Evolutionary conservation across 2,888 invertebrate genomes (phyloP).

Genomic region (Strigamia maritima): DNA sequence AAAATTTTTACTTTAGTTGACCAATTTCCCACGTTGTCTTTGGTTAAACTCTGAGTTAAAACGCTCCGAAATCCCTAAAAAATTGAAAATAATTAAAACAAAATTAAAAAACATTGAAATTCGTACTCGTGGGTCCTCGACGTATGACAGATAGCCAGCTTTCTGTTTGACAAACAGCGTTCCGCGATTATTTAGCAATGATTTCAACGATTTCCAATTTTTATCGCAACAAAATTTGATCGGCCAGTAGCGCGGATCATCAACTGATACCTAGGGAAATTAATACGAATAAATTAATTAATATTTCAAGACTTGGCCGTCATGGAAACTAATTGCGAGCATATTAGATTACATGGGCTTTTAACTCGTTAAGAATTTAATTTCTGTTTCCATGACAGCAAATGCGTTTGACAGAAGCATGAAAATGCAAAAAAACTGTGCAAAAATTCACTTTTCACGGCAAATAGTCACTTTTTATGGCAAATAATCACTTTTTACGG

Average conservation of each 20-base stretch:
- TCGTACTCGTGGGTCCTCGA: slow-evolving; percentile 66
- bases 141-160: slow-evolving; percentile 81
- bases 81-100: slow-evolving; percentile 37
- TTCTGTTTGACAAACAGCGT: slow-evolving; percentile 77
- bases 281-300: not conserved
- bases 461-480: no score
- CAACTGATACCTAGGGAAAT: slow-evolving; percentile 58
- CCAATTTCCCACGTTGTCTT: slow-evolving; percentile 69
- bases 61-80: slow-evolving; percentile 73
- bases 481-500: no score
- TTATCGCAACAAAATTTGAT: slow-evolving; percentile 74
- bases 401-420: no score
- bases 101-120: slow-evolving; percentile 48
- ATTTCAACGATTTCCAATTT: slow-evolving; percentile 77
- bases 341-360: no score
- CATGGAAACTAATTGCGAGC: not conserved
- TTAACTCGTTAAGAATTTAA: no score
- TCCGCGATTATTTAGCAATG: slow-evolving; percentile 49
- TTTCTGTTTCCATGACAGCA: no score
- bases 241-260: slow-evolving; percentile 87
- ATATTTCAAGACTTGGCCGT: no score
- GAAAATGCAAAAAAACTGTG: no score
- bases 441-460: no score
- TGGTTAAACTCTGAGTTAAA: slow-evolving; percentile 73
- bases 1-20: slow-evolving; percentile 56